Evolutionary conservation across 1,140 invertebrate genomes (phyloP).

Genomic region (Neodiprion lecontei): DNA sequence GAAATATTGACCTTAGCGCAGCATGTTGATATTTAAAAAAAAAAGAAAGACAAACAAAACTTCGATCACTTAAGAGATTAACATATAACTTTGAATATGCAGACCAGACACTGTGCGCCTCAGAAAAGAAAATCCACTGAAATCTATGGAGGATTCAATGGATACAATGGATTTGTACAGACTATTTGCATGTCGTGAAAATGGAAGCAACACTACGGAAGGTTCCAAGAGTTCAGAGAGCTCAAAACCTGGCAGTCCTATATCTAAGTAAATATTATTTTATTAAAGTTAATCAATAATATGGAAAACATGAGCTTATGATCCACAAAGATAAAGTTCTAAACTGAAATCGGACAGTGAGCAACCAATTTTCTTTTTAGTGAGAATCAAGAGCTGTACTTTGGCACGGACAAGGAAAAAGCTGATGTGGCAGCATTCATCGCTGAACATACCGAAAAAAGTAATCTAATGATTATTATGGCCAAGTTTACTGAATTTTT

Average conservation of each 20-base stretch:
- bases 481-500: slow-evolving; percentile 67
- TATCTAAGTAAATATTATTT: slow-evolving; percentile 26
- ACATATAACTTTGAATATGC: slow-evolving; percentile 4
- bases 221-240: slow-evolving; percentile 49
- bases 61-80: too few relatives aligned
- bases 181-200: slow-evolving; percentile 67
- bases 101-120: slow-evolving; percentile 47
- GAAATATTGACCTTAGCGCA: too few relatives aligned
- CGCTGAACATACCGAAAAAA: slow-evolving; percentile 59
- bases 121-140: slow-evolving; percentile 54
- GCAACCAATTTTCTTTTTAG: slow-evolving; percentile 18
- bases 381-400: slow-evolving; percentile 62
- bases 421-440: slow-evolving; percentile 72
- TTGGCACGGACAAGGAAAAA: slow-evolving; percentile 70
- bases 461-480: slow-evolving; percentile 70
- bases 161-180: slow-evolving; percentile 71
- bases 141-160: slow-evolving; percentile 66
- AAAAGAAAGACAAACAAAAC: too few relatives aligned
- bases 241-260: slow-evolving; percentile 51
- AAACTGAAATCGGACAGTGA: background rate
- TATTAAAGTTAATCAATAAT: background rate
- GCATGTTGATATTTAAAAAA: too few relatives aligned
- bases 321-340: background rate
- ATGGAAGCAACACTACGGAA: slow-evolving; percentile 41
- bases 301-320: slow-evolving; percentile 17